Base-by-base conservation (phyloP, 2,888 invertebrate species). In the Calliscelio sp. region DNA sequence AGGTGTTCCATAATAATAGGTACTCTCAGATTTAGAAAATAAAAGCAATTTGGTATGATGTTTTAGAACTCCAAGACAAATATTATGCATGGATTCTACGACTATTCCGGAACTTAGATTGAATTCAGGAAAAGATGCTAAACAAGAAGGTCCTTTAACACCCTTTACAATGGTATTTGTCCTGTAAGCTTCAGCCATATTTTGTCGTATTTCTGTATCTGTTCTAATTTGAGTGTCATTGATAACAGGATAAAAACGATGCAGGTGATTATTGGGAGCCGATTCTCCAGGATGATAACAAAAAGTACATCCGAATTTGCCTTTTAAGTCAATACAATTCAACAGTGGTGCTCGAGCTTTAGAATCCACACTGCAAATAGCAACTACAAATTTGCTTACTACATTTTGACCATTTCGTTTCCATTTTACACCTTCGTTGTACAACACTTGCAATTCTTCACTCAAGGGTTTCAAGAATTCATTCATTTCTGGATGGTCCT, bases 141-240 rank as follows among this genome's bases (percentile, higher is more conserved):
- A 38, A 20, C 20, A 35, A 32, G 59, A 59, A 20, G 41, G 38
- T 22, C 59, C 59, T 59, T 59, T 35, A 4, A 59, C 38, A 38
- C 59, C 59, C 18, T 6, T 8, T 7, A 57, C 11, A 7, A 16
- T 57, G 2, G 22, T 22, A 1, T 22, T 22, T 38, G 35, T 38
- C 14, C 11, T 14, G n/a, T 14, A 22, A 10, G 59, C 59, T 22
- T 59, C 38, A 8, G 1, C 14, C 59, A 59, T 59, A 8, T 59
- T 20, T 11, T 22, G 4, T 22, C 38, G 38, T 10, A 59, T 20
- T 38, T 59, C 59, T 1, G 4, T 18, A 16, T 59, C 59, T 22
- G 18, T 59, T 22, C 59, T 35, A 2, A 53, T 6, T 10, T 32
- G 16, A 1, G 7, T 6, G 16, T 57, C 11, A 6, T 28, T n/a